Evolutionary conservation across 2,888 invertebrate genomes (phyloP).

Genomic region (Calliphora vomitoria): DNA sequence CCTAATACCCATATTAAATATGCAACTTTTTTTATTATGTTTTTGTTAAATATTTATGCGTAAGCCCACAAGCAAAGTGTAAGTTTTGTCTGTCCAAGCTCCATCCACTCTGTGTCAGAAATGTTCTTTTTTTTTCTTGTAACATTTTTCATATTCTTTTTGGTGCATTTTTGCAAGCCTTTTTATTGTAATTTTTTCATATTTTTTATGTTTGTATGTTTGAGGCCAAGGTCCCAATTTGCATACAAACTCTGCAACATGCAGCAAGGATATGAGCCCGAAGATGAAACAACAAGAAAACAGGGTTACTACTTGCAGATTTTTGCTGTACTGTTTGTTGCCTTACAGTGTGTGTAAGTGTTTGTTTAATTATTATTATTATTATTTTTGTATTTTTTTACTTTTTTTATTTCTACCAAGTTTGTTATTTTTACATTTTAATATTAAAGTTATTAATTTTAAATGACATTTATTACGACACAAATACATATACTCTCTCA

Average conservation of each 20-base stretch:
- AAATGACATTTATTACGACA: constrained; percentile 76
- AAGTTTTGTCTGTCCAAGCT: constrained; percentile 40
- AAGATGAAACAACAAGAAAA: constrained; percentile 28
- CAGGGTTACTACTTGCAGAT: constrained; percentile 31
- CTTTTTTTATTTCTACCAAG: constrained; percentile 1
- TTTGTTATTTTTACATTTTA: constrained; percentile 67
- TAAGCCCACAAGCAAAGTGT: constrained; percentile 64
- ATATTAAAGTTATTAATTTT: constrained; percentile 76
- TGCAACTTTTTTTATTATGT: constrained; percentile 13
- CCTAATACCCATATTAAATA: constrained; percentile 1
- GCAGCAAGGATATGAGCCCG: constrained; percentile 37
- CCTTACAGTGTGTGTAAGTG: constrained; percentile 20
- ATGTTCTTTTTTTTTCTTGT: constrained; percentile 50
- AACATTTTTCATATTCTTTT: constrained; percentile 41
- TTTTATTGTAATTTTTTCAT: constrained; percentile 18
- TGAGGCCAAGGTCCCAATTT: constrained; percentile 69
- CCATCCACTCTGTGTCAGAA: constrained; percentile 40
- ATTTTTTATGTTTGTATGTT: constrained; percentile 46
- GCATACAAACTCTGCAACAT: constrained; percentile 48
- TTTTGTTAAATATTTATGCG: constrained; percentile 69
- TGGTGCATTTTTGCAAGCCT: constrained; percentile 29
- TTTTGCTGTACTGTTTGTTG: not conserved
- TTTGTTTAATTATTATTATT: constrained; percentile 60
- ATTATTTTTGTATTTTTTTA: not conserved
- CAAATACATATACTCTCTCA: constrained; percentile 27